phyloP scores from a whole-genome alignment of 1,140 invertebrate species.

The Harpegnathos saltator region DNA sequence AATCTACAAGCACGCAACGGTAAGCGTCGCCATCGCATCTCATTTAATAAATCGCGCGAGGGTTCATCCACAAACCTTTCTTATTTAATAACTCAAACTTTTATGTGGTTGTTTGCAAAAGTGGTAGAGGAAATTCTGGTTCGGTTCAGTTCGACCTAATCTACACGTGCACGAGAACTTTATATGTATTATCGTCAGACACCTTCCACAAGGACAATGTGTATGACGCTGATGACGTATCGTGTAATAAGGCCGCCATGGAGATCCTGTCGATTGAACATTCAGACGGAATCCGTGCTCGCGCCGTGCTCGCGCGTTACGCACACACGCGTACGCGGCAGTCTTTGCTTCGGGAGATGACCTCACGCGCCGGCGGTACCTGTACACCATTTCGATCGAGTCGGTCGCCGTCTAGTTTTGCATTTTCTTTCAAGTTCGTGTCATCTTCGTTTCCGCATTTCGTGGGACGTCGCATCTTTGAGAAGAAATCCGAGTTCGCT shows the following conservation, averaged over 20 bases:
- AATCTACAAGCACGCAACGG: too few species aligned
- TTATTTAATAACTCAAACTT: too few species aligned
- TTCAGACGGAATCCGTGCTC: slow-evolving; percentile 31
- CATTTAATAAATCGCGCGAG: too few species aligned
- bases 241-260: not conserved
- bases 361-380: slow-evolving; percentile 28
- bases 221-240: slow-evolving; percentile 7
- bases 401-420: slow-evolving; percentile 9
- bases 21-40: too few species aligned
- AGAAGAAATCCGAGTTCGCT: slow-evolving; percentile 46
- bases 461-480: slow-evolving; percentile 8
- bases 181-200: too few species aligned
- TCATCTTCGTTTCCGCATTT: slow-evolving; percentile 41
- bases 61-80: too few species aligned
- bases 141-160: too few species aligned
- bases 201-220: not conserved
- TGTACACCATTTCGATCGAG: slow-evolving; percentile 45
- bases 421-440: slow-evolving; percentile 42
- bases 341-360: slow-evolving; percentile 22
- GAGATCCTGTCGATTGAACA: slow-evolving; percentile 8
- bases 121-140: too few species aligned
- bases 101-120: too few species aligned
- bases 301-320: not conserved
- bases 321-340: slow-evolving; percentile 8
- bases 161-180: too few species aligned